Evolutionary conservation across 1,140 invertebrate species (phyloP).

Genomic region (Scaptodrosophila lebanonensis): DNA sequence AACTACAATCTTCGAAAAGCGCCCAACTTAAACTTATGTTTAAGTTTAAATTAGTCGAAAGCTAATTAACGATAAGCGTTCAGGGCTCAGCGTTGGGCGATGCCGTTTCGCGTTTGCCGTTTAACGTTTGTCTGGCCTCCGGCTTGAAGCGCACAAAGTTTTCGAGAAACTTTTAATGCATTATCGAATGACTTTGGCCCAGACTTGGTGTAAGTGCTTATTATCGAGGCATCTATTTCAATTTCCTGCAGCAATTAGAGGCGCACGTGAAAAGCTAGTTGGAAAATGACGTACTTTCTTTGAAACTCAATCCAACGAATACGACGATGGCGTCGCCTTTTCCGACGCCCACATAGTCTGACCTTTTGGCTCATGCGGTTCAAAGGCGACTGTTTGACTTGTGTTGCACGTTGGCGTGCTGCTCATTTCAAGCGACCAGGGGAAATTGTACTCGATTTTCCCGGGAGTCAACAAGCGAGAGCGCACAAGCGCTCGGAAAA

Average conservation of each 20-base stretch:
- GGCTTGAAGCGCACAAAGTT: slow-evolving; percentile 44
- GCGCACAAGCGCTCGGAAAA: slow-evolving; percentile 10
- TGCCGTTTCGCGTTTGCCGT: no score
- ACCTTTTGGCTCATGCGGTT: slow-evolving; percentile 37
- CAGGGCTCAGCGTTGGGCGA: background rate
- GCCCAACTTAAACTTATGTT: slow-evolving; percentile 57
- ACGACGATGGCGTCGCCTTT: background rate
- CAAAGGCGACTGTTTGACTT: slow-evolving; percentile 28
- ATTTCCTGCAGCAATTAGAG: slow-evolving; percentile 70
- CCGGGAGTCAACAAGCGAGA: slow-evolving; percentile 6
- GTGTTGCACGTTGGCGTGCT: no score
- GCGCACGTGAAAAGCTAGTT: slow-evolving; percentile 22
- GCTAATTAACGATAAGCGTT: slow-evolving; percentile 70
- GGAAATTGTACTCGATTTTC: slow-evolving; percentile 9
- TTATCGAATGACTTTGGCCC: slow-evolving; percentile 62
- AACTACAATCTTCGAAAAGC: slow-evolving; percentile 21
- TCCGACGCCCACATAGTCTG: background rate
- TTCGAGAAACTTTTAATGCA: slow-evolving; percentile 60
- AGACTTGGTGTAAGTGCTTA: slow-evolving; percentile 58
- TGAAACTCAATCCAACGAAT: no score
- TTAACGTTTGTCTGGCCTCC: no score
- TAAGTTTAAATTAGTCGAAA: slow-evolving; percentile 65
- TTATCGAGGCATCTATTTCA: slow-evolving; percentile 73
- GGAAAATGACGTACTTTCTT: slow-evolving; percentile 24
- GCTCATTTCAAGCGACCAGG: no score